Evolutionary conservation across 2,113 vertebrate species (phyloP), one percentile per base, ranked within the genome.

Genomic region (Anser brachyrhynchus): DNA sequence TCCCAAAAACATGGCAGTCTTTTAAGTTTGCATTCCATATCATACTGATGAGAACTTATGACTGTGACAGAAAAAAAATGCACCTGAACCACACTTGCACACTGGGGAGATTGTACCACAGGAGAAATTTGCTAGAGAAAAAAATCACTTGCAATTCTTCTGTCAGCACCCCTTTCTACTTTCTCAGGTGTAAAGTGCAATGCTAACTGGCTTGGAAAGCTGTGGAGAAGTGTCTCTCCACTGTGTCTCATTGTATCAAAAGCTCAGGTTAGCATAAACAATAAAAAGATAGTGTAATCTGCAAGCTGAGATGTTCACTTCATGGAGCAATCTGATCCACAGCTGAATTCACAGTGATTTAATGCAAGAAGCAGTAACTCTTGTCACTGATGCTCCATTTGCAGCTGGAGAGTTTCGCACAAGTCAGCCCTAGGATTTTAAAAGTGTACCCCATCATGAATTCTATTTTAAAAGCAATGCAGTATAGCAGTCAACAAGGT

Each of bases 381-480:
- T 44, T 23, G 23, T 67, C 72, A 31, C 87, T 67, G 87, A 33
- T 41, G 80, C 52, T 87, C 69, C 71, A 21, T 65, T 72, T 91
- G 61, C 31, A 88, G 49, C 72, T 58, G 7, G 29, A 71, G 52
- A 58, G 44, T 73, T 90, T 80, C 59, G 75, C 75, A 70, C 14
- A 31, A 70, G 31, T 26, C 55, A 49, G 65, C 26, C 46, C 13
- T 12, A 89, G 57, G 70, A 74, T 82, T 84, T 89, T 46, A 18
- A 81, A 85, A 61, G 11, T 22, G 43, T 62, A 33, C 11, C n/a
- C 43, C 49, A 70, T 72, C 78, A 92, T 54, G 58, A 70, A 49
- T 79, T 93, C 82, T 73, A 39, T 66, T 96, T 88, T 92, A 94
- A 93, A 88, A 88, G 67, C 83, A 52, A 61, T 35, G 44, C 62